Percentiles rank a stretch among this genome's conserved stretches.
phyloP scores from a whole-genome alignment of 1,140 invertebrate species.

The Pygmarrhopalites habei region DNA sequence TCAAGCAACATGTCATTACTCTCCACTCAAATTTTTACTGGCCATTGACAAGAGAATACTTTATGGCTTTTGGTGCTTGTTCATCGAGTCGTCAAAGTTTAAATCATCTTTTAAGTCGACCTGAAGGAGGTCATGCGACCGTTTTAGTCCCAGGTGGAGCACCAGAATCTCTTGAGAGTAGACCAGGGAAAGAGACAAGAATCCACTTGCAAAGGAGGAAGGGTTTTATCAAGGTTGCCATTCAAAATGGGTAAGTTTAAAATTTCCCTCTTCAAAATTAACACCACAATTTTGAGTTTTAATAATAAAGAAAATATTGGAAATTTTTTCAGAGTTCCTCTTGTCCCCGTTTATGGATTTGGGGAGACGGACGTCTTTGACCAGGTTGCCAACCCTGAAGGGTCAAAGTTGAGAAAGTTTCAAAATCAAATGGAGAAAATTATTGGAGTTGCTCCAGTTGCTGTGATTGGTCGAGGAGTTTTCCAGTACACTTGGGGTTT shows the following conservation, averaged over 20 bases:
- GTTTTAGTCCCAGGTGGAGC: neutral
- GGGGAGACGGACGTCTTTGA: conserved; percentile 84
- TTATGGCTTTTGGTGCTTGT: neutral
- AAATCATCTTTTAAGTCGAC: neutral
- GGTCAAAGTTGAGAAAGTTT: conserved; percentile 57
- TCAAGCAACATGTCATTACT: neutral
- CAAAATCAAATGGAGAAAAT: conserved; percentile 62
- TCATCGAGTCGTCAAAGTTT: neutral
- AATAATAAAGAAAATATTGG: no score
- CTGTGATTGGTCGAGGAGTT: conserved; percentile 75
- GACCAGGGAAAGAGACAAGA: neutral
- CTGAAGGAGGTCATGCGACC: neutral
- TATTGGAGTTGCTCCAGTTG: conserved; percentile 68
- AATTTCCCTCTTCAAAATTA: no score
- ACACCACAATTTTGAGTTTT: no score
- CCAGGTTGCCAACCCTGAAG: conserved; percentile 64
- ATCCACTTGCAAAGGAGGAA: neutral
- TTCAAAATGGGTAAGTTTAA: conserved; percentile 1
- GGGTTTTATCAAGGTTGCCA: neutral
- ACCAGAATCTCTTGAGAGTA: neutral
- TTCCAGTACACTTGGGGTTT: conserved; percentile 84
- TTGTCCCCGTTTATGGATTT: no score
- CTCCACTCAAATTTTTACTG: neutral
- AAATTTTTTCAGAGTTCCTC: no score
- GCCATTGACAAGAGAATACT: neutral